Base-by-base conservation (phyloP, 2,888 invertebrate species). In the Macroteleia sp. region DNA sequence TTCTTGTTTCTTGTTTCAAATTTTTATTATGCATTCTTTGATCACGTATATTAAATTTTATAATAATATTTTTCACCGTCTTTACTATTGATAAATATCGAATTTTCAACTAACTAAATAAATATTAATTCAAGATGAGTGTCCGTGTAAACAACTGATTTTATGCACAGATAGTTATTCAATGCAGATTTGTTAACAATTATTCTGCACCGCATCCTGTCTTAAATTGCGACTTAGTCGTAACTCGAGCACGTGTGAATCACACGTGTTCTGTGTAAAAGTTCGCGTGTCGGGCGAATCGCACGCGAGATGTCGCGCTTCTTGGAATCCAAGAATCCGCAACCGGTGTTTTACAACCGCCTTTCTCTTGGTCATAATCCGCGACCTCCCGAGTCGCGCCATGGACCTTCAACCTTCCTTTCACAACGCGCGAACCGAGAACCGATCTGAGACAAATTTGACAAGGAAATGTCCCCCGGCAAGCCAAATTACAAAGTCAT, bases 291-390 rank as follows among this genome's bases (percentile, higher is more conserved):
- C 32, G 17, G 19, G 5, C 1, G 19, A 10, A 54, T 22, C n/a
- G 54, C 62, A 48, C 62, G 62, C 48, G 39, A 48, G 28, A 48
- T 57, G 30, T 42, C 32, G 44, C 28, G 14, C 32, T 59, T 16
- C 25, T 4, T 17, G 39, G 36, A 36, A 48, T 52, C 41, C 16
- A 39, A 36, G 73, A 41, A 54, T 48, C 44, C 62, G 41, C 61
- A 52, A 48, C 28, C 48, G 77, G 16, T 75, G 80, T 83, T 84
- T 85, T 71, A 54, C 75, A 28, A 2, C 14, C 42, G 25, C 80
- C 84, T 84, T 83, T 86, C 81, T 80, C 74, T 16, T 5, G 83
- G 80, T 59, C 70, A 77, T 81, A 82, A 84, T 84, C 79, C 82
- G 69, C 77, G 79, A 82, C 80, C 82, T 66, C 19, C 66, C 78